Conservation (phyloP, 2,888 invertebrate species). For the Phasia obesa region DNA sequence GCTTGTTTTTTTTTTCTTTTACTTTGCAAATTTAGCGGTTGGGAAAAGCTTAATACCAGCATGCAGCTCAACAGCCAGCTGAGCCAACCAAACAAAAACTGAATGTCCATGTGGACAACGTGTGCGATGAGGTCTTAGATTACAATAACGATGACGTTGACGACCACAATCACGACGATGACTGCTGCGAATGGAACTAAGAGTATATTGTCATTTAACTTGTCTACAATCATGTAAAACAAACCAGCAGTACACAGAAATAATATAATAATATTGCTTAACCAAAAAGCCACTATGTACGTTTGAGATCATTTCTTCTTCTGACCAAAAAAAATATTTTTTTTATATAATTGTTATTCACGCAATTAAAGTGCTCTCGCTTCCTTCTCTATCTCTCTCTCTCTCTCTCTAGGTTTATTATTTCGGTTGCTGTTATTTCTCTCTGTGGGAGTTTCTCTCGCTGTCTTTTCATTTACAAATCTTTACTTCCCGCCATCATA, state of each 20-base stretch:
- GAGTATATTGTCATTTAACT: conserved; percentile 60
- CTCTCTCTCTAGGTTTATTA: conserved; percentile 13
- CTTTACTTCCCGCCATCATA: conserved; percentile 56
- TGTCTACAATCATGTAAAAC: conserved; percentile 63
- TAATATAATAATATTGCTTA: conserved; percentile 29
- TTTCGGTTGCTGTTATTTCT: conserved; percentile 20
- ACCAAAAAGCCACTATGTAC: conserved; percentile 4
- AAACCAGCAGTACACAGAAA: conserved; percentile 46
- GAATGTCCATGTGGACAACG: conserved; percentile 55
- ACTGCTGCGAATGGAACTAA: conserved; percentile 38
- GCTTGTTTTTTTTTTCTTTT: conserved; percentile 9
- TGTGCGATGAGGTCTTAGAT: conserved; percentile 65
- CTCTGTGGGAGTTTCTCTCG: conserved; percentile 35
- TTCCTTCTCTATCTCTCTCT: conserved; percentile 4
- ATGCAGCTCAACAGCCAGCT: conserved; percentile 51
- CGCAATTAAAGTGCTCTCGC: conserved; percentile 6
- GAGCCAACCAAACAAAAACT: conserved; percentile 12
- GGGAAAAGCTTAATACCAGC: conserved; percentile 55
- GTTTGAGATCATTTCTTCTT: conserved; percentile 3
- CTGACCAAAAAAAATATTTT: not conserved
- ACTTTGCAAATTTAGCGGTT: conserved; percentile 41
- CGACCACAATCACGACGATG: conserved; percentile 35
- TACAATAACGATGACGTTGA: conserved; percentile 51
- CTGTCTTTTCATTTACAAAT: conserved; percentile 29
- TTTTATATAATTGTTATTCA: not conserved